Evolutionary conservation across 92 coral and sea anemone species (phyloP), one percentile per base, ranked within the genome.

Genomic region (Epizoanthus scotinus): DNA sequence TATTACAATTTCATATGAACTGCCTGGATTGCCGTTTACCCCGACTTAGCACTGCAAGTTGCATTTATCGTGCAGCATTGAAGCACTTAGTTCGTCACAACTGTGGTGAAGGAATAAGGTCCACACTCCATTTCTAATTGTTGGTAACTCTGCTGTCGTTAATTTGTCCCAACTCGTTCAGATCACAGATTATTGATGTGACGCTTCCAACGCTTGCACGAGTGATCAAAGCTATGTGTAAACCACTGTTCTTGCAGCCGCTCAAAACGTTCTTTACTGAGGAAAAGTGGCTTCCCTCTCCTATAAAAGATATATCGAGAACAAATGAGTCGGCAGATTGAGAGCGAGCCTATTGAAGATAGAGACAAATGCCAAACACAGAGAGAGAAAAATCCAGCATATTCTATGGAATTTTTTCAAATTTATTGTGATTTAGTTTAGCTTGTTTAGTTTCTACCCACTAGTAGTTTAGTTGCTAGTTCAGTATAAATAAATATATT

Each of bases 211-310:
- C 96, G 84, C 80, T 95, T 95, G 85, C 99, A 95, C 72, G 90
- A 93, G 78, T 91, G 91, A 68, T 95, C 99, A 63, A 93, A 95
- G 66, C 92, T 95, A 86, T 95, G 98, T 8, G 94, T 89, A 34
- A 95, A 68, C 99, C 99, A 95, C 79, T 95, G 99, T 71, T 95
- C 98, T 83, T 95, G 84, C 6, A 95, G 96, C 85, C 94, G 85
- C 13, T 89, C 59, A 42, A 90, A 95, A 38, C 99, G 98, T 34
- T 95, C 99, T 25, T 49, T 83, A 57, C 99, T 93, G 74, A 95
- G 83, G 77, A 93, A 95, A 61, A 95, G 85, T 6, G 99, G 99
- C 52, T 95, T 95, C 18, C 99, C 99, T 50, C 99, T 88, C 84
- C 99, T 95, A 89, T 44, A 78, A 86, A 68, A 14, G 42, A 34